Evolutionary conservation across 2,888 invertebrate genomes (phyloP).

Genomic region (Lasioglossum leucozonium): DNA sequence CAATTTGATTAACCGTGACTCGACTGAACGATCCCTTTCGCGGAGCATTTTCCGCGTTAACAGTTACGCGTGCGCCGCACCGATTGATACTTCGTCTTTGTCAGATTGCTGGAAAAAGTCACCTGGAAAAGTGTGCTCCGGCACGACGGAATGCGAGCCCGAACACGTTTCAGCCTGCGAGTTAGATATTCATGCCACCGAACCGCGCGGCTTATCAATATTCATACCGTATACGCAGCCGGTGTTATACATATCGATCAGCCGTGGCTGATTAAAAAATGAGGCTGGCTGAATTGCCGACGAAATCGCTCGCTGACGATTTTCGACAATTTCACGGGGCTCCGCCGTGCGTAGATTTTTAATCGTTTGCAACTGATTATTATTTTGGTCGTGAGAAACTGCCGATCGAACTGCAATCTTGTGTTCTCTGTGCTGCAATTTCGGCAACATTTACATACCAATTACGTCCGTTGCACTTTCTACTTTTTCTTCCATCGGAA

Average conservation of each 20-base stretch:
- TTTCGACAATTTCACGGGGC: conserved; percentile 7
- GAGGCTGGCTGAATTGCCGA: conserved; percentile 48
- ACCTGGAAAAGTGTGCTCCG: conserved; percentile 22
- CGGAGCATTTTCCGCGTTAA: conserved; percentile 19
- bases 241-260: conserved; percentile 65
- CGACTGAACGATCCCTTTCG: conserved; percentile 19
- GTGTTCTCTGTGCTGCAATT: background rate
- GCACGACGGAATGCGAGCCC: conserved; percentile 36
- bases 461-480: too few relatives aligned
- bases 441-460: background rate
- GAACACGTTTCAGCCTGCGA: conserved; percentile 24
- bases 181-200: conserved; percentile 55
- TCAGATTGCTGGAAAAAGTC: conserved; percentile 26
- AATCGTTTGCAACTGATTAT: conserved; percentile 18
- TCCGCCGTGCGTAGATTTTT: conserved; percentile 40
- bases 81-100: conserved; percentile 16
- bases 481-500: too few relatives aligned
- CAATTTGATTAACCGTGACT: conserved; percentile 43
- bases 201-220: conserved; percentile 63
- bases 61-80: background rate
- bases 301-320: conserved; percentile 32
- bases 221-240: conserved; percentile 60
- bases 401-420: background rate
- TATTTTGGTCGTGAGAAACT: background rate
- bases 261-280: conserved; percentile 53